Evolutionary conservation across 2,888 invertebrate species (phyloP).

Genomic region (Schrankia costaestrigalis): DNA sequence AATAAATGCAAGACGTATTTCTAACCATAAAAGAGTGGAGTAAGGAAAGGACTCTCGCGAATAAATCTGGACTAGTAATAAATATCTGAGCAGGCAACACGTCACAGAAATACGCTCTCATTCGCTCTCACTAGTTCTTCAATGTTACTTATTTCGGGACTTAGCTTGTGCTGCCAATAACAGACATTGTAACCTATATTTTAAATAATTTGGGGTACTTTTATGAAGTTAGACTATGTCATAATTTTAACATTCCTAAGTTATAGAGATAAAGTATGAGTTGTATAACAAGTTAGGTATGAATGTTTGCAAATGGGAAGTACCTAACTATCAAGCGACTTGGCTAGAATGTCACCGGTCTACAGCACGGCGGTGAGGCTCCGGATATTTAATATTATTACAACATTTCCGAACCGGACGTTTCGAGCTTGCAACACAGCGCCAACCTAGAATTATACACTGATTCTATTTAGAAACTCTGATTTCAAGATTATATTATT

Average conservation of each 20-base stretch:
- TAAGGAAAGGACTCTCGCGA: conserved; percentile 11
- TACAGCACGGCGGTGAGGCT: conserved; percentile 8
- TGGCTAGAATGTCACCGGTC: neutral
- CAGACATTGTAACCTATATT: too few relatives aligned
- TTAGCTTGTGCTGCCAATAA: too few relatives aligned
- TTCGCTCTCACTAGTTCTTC: conserved; percentile 14
- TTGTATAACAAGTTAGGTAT: too few relatives aligned
- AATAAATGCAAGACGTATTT: neutral
- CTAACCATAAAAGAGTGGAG: conserved; percentile 1
- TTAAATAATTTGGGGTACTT: too few relatives aligned
- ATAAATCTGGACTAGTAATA: conserved; percentile 17
- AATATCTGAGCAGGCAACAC: conserved; percentile 11
- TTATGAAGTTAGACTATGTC: too few relatives aligned
- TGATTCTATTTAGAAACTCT: conserved; percentile 14
- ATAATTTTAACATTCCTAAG: too few relatives aligned
- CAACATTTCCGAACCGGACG: conserved; percentile 33
- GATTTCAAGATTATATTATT: conserved; percentile 17
- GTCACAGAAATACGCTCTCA: conserved; percentile 11
- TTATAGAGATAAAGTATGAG: too few relatives aligned
- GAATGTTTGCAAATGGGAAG: too few relatives aligned
- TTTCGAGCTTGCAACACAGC: conserved; percentile 14
- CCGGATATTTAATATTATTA: conserved; percentile 43
- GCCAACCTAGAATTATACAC: conserved; percentile 6
- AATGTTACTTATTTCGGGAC: conserved; percentile 10
- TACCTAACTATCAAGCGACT: too few relatives aligned